These are phyloP conservation scores for Azemiops feae DNA, from an alignment of 2,113 vertebrate species.

Conservation along the genomic window DNA sequence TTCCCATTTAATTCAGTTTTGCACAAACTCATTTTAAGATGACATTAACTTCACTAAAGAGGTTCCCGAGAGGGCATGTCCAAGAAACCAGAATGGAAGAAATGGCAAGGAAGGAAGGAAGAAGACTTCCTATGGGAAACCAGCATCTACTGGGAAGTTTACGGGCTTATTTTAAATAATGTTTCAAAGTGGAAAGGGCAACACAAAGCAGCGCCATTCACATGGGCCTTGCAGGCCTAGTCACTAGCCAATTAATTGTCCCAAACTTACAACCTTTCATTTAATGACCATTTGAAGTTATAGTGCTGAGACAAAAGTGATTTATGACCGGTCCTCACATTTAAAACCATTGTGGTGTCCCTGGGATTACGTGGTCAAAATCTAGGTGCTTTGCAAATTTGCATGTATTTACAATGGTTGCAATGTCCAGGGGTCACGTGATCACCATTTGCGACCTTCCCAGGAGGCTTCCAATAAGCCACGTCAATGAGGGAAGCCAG, in stretches of 20 bases:
- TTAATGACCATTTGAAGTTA: background rate
- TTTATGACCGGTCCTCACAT: background rate
- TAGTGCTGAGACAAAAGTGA: background rate
- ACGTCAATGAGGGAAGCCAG: background rate
- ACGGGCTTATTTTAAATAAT: background rate
- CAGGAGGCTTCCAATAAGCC: background rate
- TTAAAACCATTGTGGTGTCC: background rate
- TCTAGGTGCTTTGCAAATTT: background rate
- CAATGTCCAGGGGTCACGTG: background rate
- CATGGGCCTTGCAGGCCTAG: background rate
- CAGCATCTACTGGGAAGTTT: background rate
- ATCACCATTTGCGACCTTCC: background rate
- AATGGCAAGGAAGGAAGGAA: background rate
- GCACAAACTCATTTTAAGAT: background rate
- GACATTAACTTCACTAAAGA: background rate
- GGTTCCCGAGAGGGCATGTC: background rate
- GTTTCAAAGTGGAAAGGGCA: background rate
- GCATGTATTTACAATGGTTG: background rate
- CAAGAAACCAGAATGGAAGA: background rate
- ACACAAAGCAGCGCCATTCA: background rate
- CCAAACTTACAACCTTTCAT: background rate
- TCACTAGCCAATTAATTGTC: background rate
- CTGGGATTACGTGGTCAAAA: background rate
- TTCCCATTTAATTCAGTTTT: background rate
- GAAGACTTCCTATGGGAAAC: background rate